A percentile compares a stretch with the other conserved stretches of the same genome.
Evolutionary conservation across 2,113 vertebrate genomes (phyloP).

Genomic region (Rana temporaria): DNA sequence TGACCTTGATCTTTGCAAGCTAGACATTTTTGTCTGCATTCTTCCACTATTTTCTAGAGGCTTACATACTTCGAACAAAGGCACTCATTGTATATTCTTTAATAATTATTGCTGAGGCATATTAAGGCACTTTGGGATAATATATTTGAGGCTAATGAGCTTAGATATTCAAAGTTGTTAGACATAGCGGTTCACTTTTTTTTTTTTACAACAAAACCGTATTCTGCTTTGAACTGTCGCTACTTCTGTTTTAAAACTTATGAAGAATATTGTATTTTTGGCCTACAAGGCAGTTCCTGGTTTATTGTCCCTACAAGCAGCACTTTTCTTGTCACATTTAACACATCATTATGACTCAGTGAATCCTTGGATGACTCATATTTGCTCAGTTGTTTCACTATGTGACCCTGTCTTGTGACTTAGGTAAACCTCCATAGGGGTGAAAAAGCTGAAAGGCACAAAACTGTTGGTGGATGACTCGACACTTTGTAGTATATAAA

Average conservation of each 20-base stretch:
- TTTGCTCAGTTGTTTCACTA: slow-evolving; percentile 12
- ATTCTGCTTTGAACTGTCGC: background rate
- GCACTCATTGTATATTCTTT: slow-evolving; percentile 3
- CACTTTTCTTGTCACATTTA: slow-evolving; percentile 3
- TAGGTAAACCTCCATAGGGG: background rate
- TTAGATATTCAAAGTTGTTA: background rate
- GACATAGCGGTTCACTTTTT: background rate
- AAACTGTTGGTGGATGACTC: background rate
- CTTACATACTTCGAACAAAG: slow-evolving; percentile 22
- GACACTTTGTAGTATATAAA: background rate
- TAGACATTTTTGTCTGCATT: slow-evolving; percentile 38
- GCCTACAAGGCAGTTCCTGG: slow-evolving; percentile 18
- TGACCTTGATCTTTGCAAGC: slow-evolving; percentile 2
- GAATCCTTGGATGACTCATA: slow-evolving; percentile 37
- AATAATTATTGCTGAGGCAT: background rate
- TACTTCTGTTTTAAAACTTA: background rate
- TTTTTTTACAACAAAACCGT: background rate
- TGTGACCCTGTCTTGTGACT: background rate
- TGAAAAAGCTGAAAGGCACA: background rate
- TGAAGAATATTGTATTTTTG: background rate
- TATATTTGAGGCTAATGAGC: background rate
- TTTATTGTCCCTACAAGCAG: background rate
- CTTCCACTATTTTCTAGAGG: slow-evolving; percentile 13
- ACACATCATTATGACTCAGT: slow-evolving; percentile 6
- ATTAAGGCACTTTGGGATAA: background rate